A percentile compares a stretch with the other conserved stretches of the same genome.
phyloP scores from a whole-genome alignment of 2,888 invertebrate genomes.

The Chymomyza amoena region DNA sequence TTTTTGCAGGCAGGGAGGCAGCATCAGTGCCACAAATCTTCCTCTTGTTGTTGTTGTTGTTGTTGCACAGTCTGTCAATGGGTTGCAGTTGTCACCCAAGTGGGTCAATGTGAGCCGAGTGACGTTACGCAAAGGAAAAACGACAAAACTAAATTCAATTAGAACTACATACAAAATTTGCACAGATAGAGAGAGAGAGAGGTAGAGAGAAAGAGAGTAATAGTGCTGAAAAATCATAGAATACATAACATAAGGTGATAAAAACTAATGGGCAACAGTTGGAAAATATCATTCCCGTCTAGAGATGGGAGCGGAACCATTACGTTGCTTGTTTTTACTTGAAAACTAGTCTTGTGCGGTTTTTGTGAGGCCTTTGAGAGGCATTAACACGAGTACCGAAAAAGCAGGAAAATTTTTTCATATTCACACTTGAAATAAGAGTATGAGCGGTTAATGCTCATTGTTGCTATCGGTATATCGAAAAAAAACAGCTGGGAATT shows the following conservation, averaged over 20 bases:
- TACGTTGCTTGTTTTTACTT: too few relatives aligned
- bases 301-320: too few relatives aligned
- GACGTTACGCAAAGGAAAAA: conserved; percentile 24
- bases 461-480: not conserved
- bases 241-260: conserved; percentile 14
- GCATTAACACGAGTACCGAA: too few relatives aligned
- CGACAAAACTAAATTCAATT: conserved; percentile 15
- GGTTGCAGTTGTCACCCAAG: conserved; percentile 40
- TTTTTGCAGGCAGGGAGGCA: not conserved
- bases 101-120: conserved; percentile 60
- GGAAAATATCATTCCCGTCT: not conserved
- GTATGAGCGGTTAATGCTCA: too few relatives aligned
- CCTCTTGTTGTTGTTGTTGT: not conserved
- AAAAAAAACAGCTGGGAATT: too few relatives aligned
- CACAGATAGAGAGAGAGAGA: conserved; percentile 13
- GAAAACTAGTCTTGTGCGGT: too few relatives aligned
- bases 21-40: not conserved
- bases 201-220: not conserved
- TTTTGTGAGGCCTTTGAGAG: too few relatives aligned
- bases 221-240: conserved; percentile 30
- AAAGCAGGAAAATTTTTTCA: too few relatives aligned
- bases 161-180: not conserved
- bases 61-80: not conserved
- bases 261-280: not conserved
- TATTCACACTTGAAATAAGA: too few relatives aligned